Base-by-base conservation (phyloP, 2,113 vertebrate genomes). In the Rhodinocichla rosea region DNA sequence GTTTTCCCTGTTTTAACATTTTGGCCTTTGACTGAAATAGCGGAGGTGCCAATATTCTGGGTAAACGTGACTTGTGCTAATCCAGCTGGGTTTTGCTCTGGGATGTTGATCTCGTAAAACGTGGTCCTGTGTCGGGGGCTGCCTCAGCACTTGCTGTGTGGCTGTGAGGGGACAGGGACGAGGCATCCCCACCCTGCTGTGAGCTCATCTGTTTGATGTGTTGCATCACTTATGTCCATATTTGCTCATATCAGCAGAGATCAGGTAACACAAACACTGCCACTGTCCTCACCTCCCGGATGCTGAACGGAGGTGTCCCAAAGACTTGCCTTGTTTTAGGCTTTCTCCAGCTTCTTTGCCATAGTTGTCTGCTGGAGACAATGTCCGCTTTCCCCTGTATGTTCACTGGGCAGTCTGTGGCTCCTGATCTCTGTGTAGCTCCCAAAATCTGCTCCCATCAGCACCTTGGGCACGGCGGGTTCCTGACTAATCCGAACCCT, bases 91-190 rank as follows among this genome's bases (percentile, higher is more conserved):
- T 40, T 83, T 79, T 49, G 33, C 74, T 26, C 23, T 9, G 42
- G 50, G 49, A 2, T 0, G 3, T 53, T 45, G 60, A 30, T 16
- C 52, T 39, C 2, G 13, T 52, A 13, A 9, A 35, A 57, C 2
- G 0, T 7, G 21, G 49, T 40, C 16, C 20, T 10, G 50, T 42
- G 50, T n/a, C 9, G 2, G 4, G 21, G 50, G 74, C 84, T 81
- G 73, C 75, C 53, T 35, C 39, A 67, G 87, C 60, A 40, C 63
- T 55, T 22, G 53, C 20, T 26, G 27, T 2, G 1, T 60, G 83
- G 13, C 32, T 63, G n/a, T 26, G 19, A n/a, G 37, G n/a, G 64
- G 76, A 40, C 26, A 3, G 1, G 40, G 20, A 28, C 9, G 1
- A 26, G 77, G 27, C 30, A 18, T 71, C 62, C 70, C 64, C 52